phyloP scores from a whole-genome alignment of 2,888 invertebrate genomes.

The Anthophora plumipes region DNA sequence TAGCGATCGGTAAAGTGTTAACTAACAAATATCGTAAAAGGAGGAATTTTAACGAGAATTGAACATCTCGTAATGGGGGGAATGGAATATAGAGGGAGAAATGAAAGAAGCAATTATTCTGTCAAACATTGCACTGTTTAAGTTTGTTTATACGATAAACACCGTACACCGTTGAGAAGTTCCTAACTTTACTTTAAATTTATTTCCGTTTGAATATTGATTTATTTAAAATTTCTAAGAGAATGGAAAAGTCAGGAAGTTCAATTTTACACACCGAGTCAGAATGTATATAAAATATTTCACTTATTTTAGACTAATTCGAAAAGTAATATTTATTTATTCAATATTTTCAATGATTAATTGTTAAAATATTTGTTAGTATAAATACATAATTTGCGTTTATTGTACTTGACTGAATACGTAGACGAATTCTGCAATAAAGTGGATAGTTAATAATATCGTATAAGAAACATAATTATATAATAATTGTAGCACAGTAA shows the following conservation, averaged over 20 bases:
- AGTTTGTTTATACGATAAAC: neutral
- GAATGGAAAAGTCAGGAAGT: neutral
- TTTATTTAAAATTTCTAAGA: neutral
- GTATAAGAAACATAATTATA: slow-evolving; percentile 34
- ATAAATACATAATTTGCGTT: slow-evolving; percentile 7
- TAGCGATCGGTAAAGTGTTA: too few species aligned
- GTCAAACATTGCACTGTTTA: neutral
- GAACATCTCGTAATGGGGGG: too few species aligned
- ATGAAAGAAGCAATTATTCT: neutral
- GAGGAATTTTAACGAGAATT: too few species aligned
- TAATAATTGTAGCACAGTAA: slow-evolving; percentile 47
- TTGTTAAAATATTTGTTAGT: slow-evolving; percentile 30
- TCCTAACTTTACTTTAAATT: neutral
- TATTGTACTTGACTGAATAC: slow-evolving; percentile 27
- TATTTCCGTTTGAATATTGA: neutral
- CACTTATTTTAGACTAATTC: slow-evolving; percentile 13
- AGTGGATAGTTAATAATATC: slow-evolving; percentile 30
- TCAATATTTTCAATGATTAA: slow-evolving; percentile 1
- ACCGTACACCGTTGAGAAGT: neutral
- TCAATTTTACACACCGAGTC: neutral
- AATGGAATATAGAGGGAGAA: too few species aligned
- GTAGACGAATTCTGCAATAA: neutral
- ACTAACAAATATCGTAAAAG: too few species aligned
- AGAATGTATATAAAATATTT: slow-evolving; percentile 22
- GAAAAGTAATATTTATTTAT: slow-evolving; percentile 17